These are phyloP conservation scores for Epizoanthus rinbou DNA, from an alignment of 92 coral and sea anemone genomes.

Conservation along the genomic window DNA sequence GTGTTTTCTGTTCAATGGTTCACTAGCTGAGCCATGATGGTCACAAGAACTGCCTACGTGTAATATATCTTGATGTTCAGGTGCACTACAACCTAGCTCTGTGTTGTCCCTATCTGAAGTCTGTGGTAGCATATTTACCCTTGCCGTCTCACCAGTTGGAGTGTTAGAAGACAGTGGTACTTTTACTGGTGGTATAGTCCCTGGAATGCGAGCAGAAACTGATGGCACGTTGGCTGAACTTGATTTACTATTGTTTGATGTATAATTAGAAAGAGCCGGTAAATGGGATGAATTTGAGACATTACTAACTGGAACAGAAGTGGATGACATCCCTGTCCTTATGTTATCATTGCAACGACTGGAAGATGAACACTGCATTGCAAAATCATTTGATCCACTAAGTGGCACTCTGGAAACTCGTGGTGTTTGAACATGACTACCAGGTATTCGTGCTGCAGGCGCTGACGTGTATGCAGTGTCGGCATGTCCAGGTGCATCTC, in stretches of 20 bases:
- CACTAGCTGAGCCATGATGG: not conserved
- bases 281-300: not conserved
- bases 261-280: not conserved
- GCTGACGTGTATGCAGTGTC: not conserved
- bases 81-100: conserved; percentile 11
- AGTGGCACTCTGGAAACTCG: not conserved
- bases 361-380: not conserved
- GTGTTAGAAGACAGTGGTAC: not conserved
- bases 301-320: not conserved
- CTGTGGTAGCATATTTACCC: not conserved
- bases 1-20: conserved; percentile 2
- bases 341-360: not conserved
- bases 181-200: not conserved
- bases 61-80: not conserved
- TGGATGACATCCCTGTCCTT: not conserved
- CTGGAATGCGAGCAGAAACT: conserved; percentile 23
- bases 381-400: not conserved
- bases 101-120: not conserved
- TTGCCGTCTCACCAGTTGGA: not conserved
- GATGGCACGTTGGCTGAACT: not conserved
- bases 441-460: conserved; percentile 61
- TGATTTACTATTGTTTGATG: not conserved
- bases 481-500: conserved; percentile 17
- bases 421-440: conserved; percentile 19
- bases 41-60: conserved; percentile 4